A percentile compares a stretch with the other conserved stretches of the same genome.
Conservation (phyloP, 2,888 invertebrate species). For the Drosophila falleni region DNA sequence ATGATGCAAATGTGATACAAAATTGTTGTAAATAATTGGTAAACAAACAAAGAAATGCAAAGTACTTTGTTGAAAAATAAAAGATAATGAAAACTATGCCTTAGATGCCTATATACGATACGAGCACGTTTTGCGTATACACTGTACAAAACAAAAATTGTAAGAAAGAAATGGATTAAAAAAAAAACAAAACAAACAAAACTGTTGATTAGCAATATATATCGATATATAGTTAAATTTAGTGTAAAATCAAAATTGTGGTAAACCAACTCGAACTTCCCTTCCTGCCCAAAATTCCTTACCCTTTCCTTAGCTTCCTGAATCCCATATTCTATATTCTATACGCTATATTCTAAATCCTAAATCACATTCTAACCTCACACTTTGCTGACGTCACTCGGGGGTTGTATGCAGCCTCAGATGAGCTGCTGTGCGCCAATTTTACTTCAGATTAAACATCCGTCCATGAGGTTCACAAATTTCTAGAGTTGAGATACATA, state of each 20-base stretch:
- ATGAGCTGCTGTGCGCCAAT: conserved; percentile 71
- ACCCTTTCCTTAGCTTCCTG: neutral
- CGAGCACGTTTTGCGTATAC: conserved; percentile 67
- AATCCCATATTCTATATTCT: neutral
- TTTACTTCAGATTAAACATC: conserved; percentile 79
- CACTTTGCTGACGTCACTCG: conserved; percentile 68
- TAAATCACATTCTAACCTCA: neutral
- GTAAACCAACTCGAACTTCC: conserved; percentile 23
- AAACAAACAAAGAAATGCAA: conserved; percentile 42
- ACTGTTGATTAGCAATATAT: conserved; percentile 64
- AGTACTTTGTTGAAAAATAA: conserved; percentile 49
- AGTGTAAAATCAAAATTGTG: conserved; percentile 64
- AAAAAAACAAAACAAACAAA: conserved; percentile 31
- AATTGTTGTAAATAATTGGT: conserved; percentile 80
- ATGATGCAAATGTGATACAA: conserved; percentile 73
- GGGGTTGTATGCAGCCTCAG: conserved; percentile 76
- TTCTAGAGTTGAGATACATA: conserved; percentile 46
- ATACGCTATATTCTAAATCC: conserved; percentile 3
- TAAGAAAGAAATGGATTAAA: conserved; percentile 35
- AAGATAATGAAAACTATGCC: conserved; percentile 64
- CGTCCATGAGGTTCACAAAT: conserved; percentile 77
- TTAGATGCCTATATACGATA: conserved; percentile 78
- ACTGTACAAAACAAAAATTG: conserved; percentile 61
- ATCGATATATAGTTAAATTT: conserved; percentile 64
- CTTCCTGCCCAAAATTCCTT: no score